Evolutionary conservation across 92 coral and sea anemone species (phyloP), one percentile per base, ranked within the genome.

Genomic region (Epizoanthus illoricatus): DNA sequence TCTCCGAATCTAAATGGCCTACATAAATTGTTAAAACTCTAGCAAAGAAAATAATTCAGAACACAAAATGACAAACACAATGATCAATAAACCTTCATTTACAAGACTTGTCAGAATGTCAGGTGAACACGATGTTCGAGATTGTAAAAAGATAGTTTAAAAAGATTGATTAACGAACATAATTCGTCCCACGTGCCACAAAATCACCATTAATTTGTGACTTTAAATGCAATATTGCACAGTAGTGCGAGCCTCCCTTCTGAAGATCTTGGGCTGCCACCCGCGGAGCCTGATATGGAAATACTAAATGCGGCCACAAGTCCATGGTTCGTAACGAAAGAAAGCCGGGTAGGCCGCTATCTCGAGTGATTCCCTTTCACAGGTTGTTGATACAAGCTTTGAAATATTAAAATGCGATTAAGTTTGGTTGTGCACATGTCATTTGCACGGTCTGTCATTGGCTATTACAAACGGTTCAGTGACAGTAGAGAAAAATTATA

Each of bases 351-450:
- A 63, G 61, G 71, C 71, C 43, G 65, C 64, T 63, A 78, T 78
- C 71, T 78, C 12, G 16, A 78, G 42, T 62, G 45, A 41, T 61
- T 45, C 42, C 69, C 20, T 63, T 64, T 78, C 36, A 78, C 82
- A 63, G 82, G 82, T 78, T 63, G 64, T 63, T 41, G 71, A 78
- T 63, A 62, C 82, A 64, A 78, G 71, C 65, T 78, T 41, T 78
- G 16, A 78, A 78, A 78, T 78, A 78, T 78, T 78, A 78, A 78
- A 78, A 78, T 20, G 71, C 58, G 66, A 78, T 78, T 78, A 64
- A 62, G 39, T 78, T 78, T 78, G 56, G 82, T 42, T 43, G 69
- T 78, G 70, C 61, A 61, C 82, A 41, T 78, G 82, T 63, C 82
- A 20, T 55, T 43, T 62, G 57, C 19, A 21, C 56, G 12, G 33